A percentile compares a stretch with the other conserved stretches of the same genome.
These are phyloP conservation scores for Polyodon spathula DNA, from an alignment of 2,113 vertebrate species.

Conservation along the genomic window DNA sequence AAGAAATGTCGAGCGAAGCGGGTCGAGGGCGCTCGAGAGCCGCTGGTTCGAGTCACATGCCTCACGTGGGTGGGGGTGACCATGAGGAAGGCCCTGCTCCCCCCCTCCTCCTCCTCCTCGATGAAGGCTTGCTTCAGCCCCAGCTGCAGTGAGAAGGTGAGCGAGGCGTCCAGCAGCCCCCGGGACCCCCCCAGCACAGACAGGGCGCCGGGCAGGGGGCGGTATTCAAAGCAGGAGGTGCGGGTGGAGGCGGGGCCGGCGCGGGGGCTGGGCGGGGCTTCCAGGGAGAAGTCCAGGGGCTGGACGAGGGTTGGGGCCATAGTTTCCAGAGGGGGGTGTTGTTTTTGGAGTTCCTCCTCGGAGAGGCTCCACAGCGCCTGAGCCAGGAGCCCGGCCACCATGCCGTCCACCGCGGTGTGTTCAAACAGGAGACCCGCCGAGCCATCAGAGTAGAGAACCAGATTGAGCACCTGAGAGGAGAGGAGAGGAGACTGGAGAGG, in stretches of 20 bases:
- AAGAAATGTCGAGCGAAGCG: too few species aligned
- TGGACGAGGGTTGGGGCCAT: constrained; percentile 15
- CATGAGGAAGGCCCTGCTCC: constrained; percentile 43
- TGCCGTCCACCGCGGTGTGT: constrained; percentile 61
- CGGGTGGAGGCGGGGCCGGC: constrained; percentile 27
- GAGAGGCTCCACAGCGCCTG: constrained; percentile 47
- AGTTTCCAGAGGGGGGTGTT: too few species aligned
- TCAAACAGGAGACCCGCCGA: too few species aligned
- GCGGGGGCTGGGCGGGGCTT: constrained; percentile 12
- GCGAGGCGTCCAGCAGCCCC: constrained; percentile 59
- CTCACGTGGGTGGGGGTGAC: constrained; percentile 67
- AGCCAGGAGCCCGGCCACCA: constrained; percentile 56
- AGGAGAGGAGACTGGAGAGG: too few species aligned
- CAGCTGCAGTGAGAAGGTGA: constrained; percentile 63
- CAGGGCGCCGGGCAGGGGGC: constrained; percentile 57
- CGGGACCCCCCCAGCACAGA: constrained; percentile 50
- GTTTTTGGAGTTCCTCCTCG: too few species aligned
- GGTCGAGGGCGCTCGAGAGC: too few species aligned
- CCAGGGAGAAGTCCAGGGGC: constrained; percentile 37
- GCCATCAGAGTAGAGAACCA: too few species aligned
- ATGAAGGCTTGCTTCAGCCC: constrained; percentile 51
- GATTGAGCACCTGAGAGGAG: too few species aligned
- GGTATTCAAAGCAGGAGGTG: constrained; percentile 55
- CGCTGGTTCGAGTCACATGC: too few species aligned
- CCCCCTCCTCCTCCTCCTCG: constrained; percentile 45